These are phyloP conservation scores for Himalopsyche tibetana DNA, from an alignment of 2,888 invertebrate species.

Conservation along the genomic window DNA sequence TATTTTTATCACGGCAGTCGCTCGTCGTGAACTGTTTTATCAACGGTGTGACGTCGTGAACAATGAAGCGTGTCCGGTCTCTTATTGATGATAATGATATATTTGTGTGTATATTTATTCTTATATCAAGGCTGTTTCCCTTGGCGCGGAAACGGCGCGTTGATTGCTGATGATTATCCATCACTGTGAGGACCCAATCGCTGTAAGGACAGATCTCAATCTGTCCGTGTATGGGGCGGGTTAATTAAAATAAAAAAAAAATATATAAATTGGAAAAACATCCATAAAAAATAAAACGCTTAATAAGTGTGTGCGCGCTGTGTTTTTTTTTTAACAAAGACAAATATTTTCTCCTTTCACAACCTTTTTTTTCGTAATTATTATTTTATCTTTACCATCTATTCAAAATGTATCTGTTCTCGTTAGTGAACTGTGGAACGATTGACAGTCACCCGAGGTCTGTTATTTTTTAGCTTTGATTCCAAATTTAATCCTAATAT, in stretches of 20 bases:
- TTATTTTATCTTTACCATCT: constrained; percentile 5
- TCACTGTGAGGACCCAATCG: constrained; percentile 31
- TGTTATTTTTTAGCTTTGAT: not conserved
- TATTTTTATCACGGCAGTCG: not conserved
- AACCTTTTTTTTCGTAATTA: not conserved
- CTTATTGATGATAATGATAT: constrained; percentile 39
- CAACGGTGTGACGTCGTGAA: not conserved
- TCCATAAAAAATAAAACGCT: constrained; percentile 54
- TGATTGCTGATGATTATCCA: constrained; percentile 53
- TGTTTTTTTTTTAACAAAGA: constrained; percentile 32
- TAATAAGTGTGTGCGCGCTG: constrained; percentile 59
- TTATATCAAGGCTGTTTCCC: constrained; percentile 60
- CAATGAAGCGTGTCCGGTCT: constrained; percentile 10
- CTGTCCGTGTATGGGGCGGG: not conserved
- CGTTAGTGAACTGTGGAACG: not conserved
- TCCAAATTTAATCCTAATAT: not conserved
- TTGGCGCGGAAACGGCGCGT: constrained; percentile 53
- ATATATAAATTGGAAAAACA: constrained; percentile 51
- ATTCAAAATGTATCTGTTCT: constrained; percentile 42
- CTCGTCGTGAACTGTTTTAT: not conserved
- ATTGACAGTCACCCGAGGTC: not conserved
- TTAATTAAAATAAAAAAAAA: constrained; percentile 50
- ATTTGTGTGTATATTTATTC: constrained; percentile 59
- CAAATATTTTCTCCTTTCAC: constrained; percentile 32
- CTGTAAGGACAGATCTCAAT: constrained; percentile 12